These are phyloP conservation scores for Remorina albescens DNA, from an alignment of 2,797 vertebrate species.

Conservation along the genomic window DNA sequence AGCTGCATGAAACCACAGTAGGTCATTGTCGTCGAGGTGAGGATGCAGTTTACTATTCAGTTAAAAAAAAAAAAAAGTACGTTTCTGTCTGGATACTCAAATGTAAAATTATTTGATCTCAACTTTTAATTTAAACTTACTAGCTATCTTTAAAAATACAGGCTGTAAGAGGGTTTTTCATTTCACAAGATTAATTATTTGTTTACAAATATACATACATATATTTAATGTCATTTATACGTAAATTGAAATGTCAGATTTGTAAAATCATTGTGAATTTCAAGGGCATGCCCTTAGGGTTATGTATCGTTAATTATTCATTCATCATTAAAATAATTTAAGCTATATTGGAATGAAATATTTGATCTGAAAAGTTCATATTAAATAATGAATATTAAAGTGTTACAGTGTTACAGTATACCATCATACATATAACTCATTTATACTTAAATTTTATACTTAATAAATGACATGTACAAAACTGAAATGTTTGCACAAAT, in stretches of 20 bases:
- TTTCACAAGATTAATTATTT: not conserved
- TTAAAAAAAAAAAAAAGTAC: not conserved
- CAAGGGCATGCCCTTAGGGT: not conserved
- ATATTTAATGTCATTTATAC: no score
- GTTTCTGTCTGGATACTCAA: not conserved
- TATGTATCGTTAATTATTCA: not conserved
- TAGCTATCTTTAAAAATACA: no score
- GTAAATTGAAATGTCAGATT: not conserved
- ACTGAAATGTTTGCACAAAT: not conserved
- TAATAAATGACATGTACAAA: not conserved
- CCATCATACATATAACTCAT: not conserved
- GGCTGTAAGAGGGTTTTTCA: not conserved
- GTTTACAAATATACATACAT: not conserved
- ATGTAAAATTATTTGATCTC: no score
- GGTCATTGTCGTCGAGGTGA: not conserved
- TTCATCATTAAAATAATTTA: conserved; percentile 4
- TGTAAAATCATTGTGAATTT: not conserved
- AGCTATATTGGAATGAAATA: not conserved
- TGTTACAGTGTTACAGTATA: not conserved
- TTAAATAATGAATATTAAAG: not conserved
- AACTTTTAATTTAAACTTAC: no score
- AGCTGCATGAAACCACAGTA: not conserved
- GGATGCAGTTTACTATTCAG: not conserved
- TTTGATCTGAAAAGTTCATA: conserved; percentile 3
- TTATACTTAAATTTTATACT: not conserved